These are phyloP conservation scores for Macrotrachela quadricornifera DNA, from an alignment of 1,140 invertebrate genomes.

Conservation along the genomic window DNA sequence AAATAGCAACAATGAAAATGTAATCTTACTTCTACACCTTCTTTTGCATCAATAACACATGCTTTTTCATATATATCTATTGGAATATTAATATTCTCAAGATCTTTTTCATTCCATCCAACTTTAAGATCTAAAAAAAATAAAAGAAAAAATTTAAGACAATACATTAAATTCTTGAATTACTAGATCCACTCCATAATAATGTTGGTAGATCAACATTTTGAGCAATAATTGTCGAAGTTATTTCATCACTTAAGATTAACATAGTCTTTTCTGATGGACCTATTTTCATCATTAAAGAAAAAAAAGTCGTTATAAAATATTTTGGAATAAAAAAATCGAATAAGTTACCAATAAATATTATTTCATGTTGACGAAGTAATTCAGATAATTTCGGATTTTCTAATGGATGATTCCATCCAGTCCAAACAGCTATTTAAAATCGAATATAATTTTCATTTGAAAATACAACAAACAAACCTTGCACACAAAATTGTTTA, in stretches of 20 bases:
- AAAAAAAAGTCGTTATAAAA: no score
- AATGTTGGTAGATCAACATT: conserved; percentile 90
- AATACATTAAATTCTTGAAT: background rate
- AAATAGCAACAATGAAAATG: no score
- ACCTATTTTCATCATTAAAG: conserved; percentile 22
- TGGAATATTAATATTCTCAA: conserved; percentile 46
- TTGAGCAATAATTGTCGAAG: conserved; percentile 95
- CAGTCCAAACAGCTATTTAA: conserved; percentile 81
- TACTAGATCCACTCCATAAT: conserved; percentile 80
- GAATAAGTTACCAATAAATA: conserved; percentile 27
- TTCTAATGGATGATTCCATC: conserved; percentile 98
- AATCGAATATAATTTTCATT: no score
- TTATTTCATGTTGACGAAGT: conserved; percentile 61
- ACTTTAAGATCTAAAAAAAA: conserved; percentile 31
- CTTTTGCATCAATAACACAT: conserved; percentile 64
- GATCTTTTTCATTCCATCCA: conserved; percentile 33
- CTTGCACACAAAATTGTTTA: conserved; percentile 64
- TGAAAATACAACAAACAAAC: background rate
- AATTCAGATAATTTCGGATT: conserved; percentile 91
- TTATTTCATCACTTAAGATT: conserved; percentile 97
- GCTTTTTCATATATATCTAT: conserved; percentile 73
- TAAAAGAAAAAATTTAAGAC: background rate
- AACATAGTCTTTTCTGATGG: conserved; percentile 98
- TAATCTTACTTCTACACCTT: conserved; percentile 47
- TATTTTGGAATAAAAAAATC: no score